These are phyloP conservation scores for Heliornis fulica DNA, from an alignment of 2,113 vertebrate genomes.

Conservation along the genomic window DNA sequence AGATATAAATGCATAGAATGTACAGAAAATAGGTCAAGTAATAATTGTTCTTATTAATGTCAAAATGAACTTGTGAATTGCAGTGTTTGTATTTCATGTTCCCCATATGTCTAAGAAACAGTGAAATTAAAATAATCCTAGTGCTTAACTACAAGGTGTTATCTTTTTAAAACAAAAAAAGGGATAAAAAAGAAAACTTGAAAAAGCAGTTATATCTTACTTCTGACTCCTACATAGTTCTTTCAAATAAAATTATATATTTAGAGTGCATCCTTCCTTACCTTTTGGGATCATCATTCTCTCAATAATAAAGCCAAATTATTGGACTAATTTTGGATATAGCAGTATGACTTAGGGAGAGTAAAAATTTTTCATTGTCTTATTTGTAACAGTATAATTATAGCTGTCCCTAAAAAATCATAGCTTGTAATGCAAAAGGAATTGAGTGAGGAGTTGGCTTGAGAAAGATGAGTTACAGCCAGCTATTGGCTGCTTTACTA, in stretches of 20 bases:
- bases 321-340: too few relatives aligned
- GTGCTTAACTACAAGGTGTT: neutral
- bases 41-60: neutral
- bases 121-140: slow-evolving; percentile 21
- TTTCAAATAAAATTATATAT: slow-evolving; percentile 16
- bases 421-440: neutral
- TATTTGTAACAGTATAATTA: neutral
- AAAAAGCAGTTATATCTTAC: neutral
- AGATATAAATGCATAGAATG: neutral
- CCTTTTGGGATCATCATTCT: neutral
- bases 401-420: neutral
- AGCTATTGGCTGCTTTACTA: neutral
- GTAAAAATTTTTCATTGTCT: neutral
- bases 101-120: neutral
- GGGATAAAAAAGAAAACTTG: neutral
- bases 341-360: neutral
- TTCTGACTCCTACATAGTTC: neutral
- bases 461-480: neutral
- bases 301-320: neutral
- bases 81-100: neutral
- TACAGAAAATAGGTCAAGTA: neutral
- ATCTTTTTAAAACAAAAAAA: neutral
- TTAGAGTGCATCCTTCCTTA: neutral
- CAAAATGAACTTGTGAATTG: neutral
- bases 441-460: neutral